These are phyloP conservation scores for Dryobotodes eremita DNA, from an alignment of 2,888 invertebrate species.

Conservation along the genomic window DNA sequence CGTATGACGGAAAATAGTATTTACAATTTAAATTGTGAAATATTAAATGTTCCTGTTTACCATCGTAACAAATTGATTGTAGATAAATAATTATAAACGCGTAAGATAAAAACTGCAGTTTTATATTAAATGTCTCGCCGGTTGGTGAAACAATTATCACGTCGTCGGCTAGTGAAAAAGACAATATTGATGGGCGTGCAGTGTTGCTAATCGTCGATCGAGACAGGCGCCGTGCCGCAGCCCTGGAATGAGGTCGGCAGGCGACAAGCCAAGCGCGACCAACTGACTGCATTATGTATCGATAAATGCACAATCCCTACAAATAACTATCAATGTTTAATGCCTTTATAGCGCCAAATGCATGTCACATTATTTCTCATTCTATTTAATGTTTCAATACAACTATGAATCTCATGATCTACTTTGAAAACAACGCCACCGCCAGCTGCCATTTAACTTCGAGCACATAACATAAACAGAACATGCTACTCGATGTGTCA, in stretches of 20 bases:
- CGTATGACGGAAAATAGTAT: slow-evolving; percentile 64
- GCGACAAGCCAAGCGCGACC: slow-evolving; percentile 76
- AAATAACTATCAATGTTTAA: slow-evolving; percentile 66
- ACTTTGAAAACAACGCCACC: slow-evolving; percentile 23
- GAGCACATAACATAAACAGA: slow-evolving; percentile 58
- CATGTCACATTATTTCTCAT: slow-evolving; percentile 36
- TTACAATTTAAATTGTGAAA: slow-evolving; percentile 55
- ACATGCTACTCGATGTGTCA: slow-evolving; percentile 51
- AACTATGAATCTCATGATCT: slow-evolving; percentile 30
- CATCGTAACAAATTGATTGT: slow-evolving; percentile 45
- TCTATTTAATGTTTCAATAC: slow-evolving; percentile 50
- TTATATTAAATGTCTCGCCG: slow-evolving; percentile 35
- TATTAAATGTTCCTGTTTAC: slow-evolving; percentile 52
- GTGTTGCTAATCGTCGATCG: slow-evolving; percentile 79
- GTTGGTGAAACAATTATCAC: slow-evolving; percentile 71
- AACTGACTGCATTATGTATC: slow-evolving; percentile 74
- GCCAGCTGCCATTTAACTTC: slow-evolving; percentile 44
- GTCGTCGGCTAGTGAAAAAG: slow-evolving; percentile 72
- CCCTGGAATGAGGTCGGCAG: slow-evolving; percentile 80
- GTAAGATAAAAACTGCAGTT: slow-evolving; percentile 35
- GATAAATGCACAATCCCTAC: slow-evolving; percentile 76
- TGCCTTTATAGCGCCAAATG: slow-evolving; percentile 44
- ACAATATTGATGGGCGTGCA: slow-evolving; percentile 85
- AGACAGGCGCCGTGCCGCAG: slow-evolving; percentile 80
- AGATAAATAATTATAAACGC: slow-evolving; percentile 20